Conservation (phyloP, 2,888 invertebrate species). For the Lampropteryx suffumata region DNA sequence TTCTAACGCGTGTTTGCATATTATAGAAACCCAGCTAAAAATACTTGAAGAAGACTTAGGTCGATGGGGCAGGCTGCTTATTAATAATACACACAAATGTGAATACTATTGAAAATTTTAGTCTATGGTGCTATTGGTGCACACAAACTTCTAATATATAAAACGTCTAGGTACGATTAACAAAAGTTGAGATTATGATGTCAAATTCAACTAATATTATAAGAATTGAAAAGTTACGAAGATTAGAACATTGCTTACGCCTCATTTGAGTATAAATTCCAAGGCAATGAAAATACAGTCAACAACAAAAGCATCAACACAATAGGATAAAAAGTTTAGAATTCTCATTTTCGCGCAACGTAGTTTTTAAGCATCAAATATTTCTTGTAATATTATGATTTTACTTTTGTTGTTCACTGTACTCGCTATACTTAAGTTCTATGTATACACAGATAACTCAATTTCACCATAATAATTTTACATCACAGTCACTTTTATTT, state of each 20-base stretch:
- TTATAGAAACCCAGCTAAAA: too few species aligned
- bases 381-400: background rate
- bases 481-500: slow-evolving; percentile 4
- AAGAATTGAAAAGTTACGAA: background rate
- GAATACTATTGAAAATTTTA: background rate
- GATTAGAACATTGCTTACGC: background rate
- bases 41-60: background rate
- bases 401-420: slow-evolving; percentile 25
- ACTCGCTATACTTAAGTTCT: slow-evolving; percentile 32
- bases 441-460: slow-evolving; percentile 37
- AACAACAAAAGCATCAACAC: slow-evolving; percentile 24
- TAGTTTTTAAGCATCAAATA: background rate
- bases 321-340: background rate
- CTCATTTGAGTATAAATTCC: slow-evolving; percentile 25
- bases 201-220: slow-evolving; percentile 2
- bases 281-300: slow-evolving; percentile 31
- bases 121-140: slow-evolving; percentile 3
- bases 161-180: slow-evolving; percentile 5
- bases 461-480: slow-evolving; percentile 21
- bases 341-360: background rate
- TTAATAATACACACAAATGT: slow-evolving; percentile 3
- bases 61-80: slow-evolving; percentile 7
- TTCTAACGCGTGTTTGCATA: too few species aligned
- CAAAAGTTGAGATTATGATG: slow-evolving; percentile 9
- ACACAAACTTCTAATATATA: slow-evolving; percentile 8